These are phyloP conservation scores for Sclerurus mexicanus DNA, from an alignment of 2,113 vertebrate species.

Conservation along the genomic window DNA sequence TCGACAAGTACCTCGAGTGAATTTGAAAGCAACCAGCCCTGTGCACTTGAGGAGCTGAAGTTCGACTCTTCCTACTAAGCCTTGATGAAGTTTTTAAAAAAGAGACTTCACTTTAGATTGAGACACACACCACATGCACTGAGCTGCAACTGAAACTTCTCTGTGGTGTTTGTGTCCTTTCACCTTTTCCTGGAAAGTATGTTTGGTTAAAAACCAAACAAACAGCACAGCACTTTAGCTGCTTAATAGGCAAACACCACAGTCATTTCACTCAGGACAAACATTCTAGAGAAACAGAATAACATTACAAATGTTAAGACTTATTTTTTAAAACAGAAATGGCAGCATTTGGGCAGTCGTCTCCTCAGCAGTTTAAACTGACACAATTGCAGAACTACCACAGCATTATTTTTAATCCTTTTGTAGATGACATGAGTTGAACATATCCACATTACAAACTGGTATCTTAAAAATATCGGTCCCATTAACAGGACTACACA, in stretches of 20 bases:
- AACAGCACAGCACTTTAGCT: conserved; percentile 44
- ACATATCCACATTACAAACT: neutral
- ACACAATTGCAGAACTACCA: neutral
- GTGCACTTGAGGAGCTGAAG: neutral
- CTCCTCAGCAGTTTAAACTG: neutral
- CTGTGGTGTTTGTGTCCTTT: conserved; percentile 63
- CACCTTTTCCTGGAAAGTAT: conserved; percentile 68
- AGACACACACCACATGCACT: neutral
- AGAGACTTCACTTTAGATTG: neutral
- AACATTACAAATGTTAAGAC: neutral
- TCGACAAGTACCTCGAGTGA: neutral
- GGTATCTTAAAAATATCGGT: neutral
- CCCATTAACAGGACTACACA: neutral
- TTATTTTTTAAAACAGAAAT: neutral
- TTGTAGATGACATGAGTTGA: neutral
- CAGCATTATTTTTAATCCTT: neutral
- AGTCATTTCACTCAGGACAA: neutral
- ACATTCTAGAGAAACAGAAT: neutral
- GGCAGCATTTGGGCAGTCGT: neutral
- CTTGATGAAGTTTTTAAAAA: neutral
- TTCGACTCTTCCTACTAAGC: neutral
- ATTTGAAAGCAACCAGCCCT: neutral
- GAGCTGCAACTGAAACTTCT: neutral
- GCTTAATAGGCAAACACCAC: neutral
- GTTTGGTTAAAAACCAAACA: conserved; percentile 61